phyloP scores from a whole-genome alignment of 2,888 invertebrate species.

The Agonopterix subpropinquella region DNA sequence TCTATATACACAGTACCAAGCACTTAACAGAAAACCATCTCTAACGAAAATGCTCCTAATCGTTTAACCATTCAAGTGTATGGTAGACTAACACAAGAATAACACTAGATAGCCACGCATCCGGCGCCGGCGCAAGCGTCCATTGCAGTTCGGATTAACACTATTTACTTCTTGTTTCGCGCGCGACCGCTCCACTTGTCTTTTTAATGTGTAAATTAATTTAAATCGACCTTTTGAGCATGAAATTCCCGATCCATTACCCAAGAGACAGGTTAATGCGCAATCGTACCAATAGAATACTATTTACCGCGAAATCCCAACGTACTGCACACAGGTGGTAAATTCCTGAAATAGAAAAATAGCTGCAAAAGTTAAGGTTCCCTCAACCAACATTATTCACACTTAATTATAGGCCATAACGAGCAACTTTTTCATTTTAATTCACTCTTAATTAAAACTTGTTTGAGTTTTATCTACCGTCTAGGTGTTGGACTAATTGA shows the following conservation, averaged over 20 bases:
- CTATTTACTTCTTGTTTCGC: constrained; percentile 52
- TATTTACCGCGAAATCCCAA: constrained; percentile 33
- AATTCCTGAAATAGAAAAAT: constrained; percentile 51
- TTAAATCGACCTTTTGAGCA: constrained; percentile 60
- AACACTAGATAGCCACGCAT: constrained; percentile 8
- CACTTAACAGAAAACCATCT: no score
- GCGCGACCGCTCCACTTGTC: constrained; percentile 39
- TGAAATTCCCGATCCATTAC: constrained; percentile 68
- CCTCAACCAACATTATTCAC: constrained; percentile 21
- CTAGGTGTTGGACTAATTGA: constrained; percentile 67
- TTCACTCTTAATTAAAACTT: constrained; percentile 53
- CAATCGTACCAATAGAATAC: constrained; percentile 36
- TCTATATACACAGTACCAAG: no score
- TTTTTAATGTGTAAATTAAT: constrained; percentile 68
- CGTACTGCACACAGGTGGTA: constrained; percentile 46
- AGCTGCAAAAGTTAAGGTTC: constrained; percentile 8
- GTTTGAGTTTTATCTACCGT: constrained; percentile 45
- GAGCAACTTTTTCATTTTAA: constrained; percentile 57
- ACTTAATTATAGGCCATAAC: constrained; percentile 47
- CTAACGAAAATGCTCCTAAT: no score
- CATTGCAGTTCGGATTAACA: constrained; percentile 48
- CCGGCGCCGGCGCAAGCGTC: constrained; percentile 19
- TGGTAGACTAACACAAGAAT: neutral
- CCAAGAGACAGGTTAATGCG: constrained; percentile 57
- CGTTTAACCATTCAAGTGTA: no score